phyloP scores from a whole-genome alignment of 1,140 invertebrate species.

The Leptonema lineaticorne region DNA sequence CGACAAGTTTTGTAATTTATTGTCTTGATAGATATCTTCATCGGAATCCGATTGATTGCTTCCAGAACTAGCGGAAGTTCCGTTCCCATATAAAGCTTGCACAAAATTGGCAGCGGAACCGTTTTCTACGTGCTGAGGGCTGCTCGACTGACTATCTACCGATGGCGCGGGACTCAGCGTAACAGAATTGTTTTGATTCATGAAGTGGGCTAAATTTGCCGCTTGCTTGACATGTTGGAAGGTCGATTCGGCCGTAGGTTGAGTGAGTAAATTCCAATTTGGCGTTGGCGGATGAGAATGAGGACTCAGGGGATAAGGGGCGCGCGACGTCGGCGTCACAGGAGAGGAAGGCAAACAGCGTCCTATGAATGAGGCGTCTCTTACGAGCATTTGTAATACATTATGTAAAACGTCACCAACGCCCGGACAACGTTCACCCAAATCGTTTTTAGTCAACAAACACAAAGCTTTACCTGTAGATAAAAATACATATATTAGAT shows the following conservation, averaged over 20 bases:
- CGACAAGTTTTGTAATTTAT: constrained; percentile 45
- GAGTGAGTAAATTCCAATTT: constrained; percentile 67
- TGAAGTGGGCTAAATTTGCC: constrained; percentile 67
- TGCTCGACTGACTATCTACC: constrained; percentile 81
- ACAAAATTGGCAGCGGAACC: constrained; percentile 82
- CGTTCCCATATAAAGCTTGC: constrained; percentile 60
- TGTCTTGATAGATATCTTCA: constrained; percentile 62
- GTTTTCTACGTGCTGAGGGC: constrained; percentile 74
- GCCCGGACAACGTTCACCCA: constrained; percentile 86
- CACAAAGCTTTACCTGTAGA: constrained; percentile 82
- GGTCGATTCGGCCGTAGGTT: constrained; percentile 62
- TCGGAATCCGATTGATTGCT: constrained; percentile 76
- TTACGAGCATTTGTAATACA: constrained; percentile 83
- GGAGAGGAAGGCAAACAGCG: constrained; percentile 78
- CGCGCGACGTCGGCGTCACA: constrained; percentile 79
- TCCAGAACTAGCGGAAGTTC: constrained; percentile 54
- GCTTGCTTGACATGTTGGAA: constrained; percentile 58
- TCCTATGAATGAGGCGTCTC: constrained; percentile 74
- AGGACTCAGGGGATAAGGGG: constrained; percentile 71
- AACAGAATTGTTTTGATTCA: constrained; percentile 74
- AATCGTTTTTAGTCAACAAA: constrained; percentile 83
- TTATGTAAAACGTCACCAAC: constrained; percentile 93
- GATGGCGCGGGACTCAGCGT: constrained; percentile 87
- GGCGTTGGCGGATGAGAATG: constrained; percentile 77
- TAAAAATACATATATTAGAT: constrained; percentile 26